These are phyloP conservation scores for Apocheima hispidaria DNA, from an alignment of 2,888 invertebrate genomes.

Conservation along the genomic window DNA sequence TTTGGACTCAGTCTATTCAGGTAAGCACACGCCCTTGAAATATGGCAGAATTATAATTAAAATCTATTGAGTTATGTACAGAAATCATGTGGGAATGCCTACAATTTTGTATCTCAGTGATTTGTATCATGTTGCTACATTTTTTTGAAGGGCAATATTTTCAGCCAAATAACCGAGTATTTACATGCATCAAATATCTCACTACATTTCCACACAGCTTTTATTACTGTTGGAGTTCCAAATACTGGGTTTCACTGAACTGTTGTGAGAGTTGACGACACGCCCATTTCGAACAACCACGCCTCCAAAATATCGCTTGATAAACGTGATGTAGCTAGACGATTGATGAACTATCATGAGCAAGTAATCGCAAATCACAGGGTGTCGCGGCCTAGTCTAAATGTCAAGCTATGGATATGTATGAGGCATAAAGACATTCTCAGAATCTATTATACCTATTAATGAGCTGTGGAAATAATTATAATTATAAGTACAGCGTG, in stretches of 20 bases:
- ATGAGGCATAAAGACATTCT: slow-evolving; percentile 1
- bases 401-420: slow-evolving; percentile 31
- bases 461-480: no score
- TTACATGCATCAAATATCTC: no score
- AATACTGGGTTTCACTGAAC: no score
- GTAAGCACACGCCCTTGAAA: slow-evolving; percentile 39
- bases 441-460: slow-evolving; percentile 6
- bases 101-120: slow-evolving; percentile 22
- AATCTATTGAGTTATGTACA: slow-evolving; percentile 47
- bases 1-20: slow-evolving; percentile 41
- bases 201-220: no score
- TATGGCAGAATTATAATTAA: slow-evolving; percentile 49
- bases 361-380: slow-evolving; percentile 30
- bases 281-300: slow-evolving; percentile 4
- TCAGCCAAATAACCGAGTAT: no score
- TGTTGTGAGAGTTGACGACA: no score
- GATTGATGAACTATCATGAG: slow-evolving; percentile 4
- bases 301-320: slow-evolving; percentile 2
- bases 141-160: no score
- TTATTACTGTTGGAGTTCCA: no score
- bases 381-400: slow-evolving; percentile 22
- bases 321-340: slow-evolving; percentile 3
- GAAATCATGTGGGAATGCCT: slow-evolving; percentile 53
- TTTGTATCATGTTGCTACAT: slow-evolving; percentile 1
- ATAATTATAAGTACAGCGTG: no score